Percentiles rank a stretch among this genome's conserved stretches.
phyloP scores from a whole-genome alignment of 2,797 vertebrate genomes.

The Silurus lanzhouensis region DNA sequence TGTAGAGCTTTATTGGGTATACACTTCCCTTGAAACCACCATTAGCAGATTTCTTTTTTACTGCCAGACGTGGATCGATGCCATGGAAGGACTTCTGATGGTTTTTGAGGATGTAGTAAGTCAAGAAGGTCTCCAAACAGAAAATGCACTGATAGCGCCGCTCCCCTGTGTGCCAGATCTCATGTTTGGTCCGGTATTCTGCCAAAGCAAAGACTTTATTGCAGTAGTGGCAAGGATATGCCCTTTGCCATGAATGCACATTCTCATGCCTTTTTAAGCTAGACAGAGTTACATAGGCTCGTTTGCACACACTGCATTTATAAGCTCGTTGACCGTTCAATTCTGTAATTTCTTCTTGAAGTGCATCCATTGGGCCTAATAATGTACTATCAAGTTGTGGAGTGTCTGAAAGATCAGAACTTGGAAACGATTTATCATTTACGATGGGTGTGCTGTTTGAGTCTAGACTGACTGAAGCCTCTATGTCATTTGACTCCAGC shows the following conservation, averaged over 20 bases:
- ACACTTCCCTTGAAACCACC: slow-evolving; percentile 89
- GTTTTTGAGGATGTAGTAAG: slow-evolving; percentile 97
- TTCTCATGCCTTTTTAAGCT: slow-evolving; percentile 96
- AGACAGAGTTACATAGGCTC: slow-evolving; percentile 92
- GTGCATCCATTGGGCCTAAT: slow-evolving; percentile 62
- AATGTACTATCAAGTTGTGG: slow-evolving; percentile 63
- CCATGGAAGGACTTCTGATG: slow-evolving; percentile 98
- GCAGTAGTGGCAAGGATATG: slow-evolving; percentile 97
- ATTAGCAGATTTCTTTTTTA: slow-evolving; percentile 89
- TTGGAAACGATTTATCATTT: slow-evolving; percentile 58
- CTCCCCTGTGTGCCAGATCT: slow-evolving; percentile 98
- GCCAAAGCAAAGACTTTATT: slow-evolving; percentile 97
- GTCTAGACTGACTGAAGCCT: slow-evolving; percentile 58
- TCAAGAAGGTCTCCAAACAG: slow-evolving; percentile 98
- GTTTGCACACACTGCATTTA: slow-evolving; percentile 90
- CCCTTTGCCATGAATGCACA: slow-evolving; percentile 96
- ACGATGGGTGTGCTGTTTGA: slow-evolving; percentile 55
- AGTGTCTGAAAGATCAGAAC: slow-evolving; percentile 66
- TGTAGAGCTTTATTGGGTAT: slow-evolving; percentile 96
- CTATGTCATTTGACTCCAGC: slow-evolving; percentile 65
- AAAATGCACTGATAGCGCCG: slow-evolving; percentile 98
- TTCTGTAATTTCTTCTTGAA: slow-evolving; percentile 62
- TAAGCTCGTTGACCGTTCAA: slow-evolving; percentile 84
- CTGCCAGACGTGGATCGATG: slow-evolving; percentile 90
- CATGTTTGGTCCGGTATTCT: slow-evolving; percentile 96